These are phyloP conservation scores for Perithous albicinctus DNA, from an alignment of 2,888 invertebrate genomes.

Conservation along the genomic window DNA sequence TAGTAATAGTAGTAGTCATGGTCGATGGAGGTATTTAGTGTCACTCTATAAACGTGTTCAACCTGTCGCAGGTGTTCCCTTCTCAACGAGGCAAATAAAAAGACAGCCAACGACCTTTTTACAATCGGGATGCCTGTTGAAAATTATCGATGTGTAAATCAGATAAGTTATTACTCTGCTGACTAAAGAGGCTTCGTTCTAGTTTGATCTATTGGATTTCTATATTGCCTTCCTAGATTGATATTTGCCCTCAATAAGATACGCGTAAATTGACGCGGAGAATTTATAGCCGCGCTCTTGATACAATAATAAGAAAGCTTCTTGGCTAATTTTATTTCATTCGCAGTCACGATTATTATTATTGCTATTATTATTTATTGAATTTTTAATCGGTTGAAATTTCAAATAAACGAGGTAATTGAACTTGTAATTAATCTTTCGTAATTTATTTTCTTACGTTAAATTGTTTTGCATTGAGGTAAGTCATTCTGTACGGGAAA, in stretches of 20 bases:
- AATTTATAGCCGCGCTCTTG: conserved; percentile 3
- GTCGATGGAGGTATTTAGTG: conserved; percentile 48
- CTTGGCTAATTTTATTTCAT: conserved; percentile 2
- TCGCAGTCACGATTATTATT: not conserved
- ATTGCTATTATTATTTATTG: not conserved
- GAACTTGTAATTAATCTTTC: too few relatives aligned
- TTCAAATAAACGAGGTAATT: not conserved
- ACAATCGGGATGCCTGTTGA: not conserved
- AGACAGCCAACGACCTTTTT: not conserved
- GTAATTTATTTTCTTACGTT: too few relatives aligned
- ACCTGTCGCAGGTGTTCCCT: conserved; percentile 62
- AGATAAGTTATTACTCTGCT: not conserved
- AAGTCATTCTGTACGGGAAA: too few relatives aligned
- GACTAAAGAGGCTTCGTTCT: conserved; percentile 13
- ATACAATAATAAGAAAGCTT: not conserved
- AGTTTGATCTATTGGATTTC: conserved; percentile 4
- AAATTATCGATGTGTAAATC: conserved; percentile 9
- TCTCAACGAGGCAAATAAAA: conserved; percentile 38
- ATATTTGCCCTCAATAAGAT: conserved; percentile 16
- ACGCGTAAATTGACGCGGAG: not conserved
- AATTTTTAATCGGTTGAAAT: not conserved
- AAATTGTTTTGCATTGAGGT: too few relatives aligned
- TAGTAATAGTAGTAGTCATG: not conserved
- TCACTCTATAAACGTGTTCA: conserved; percentile 25
- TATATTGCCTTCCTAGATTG: conserved; percentile 7